These are phyloP conservation scores for Suncus etruscus DNA, from an alignment of 2,113 vertebrate species.

Conservation along the genomic window DNA sequence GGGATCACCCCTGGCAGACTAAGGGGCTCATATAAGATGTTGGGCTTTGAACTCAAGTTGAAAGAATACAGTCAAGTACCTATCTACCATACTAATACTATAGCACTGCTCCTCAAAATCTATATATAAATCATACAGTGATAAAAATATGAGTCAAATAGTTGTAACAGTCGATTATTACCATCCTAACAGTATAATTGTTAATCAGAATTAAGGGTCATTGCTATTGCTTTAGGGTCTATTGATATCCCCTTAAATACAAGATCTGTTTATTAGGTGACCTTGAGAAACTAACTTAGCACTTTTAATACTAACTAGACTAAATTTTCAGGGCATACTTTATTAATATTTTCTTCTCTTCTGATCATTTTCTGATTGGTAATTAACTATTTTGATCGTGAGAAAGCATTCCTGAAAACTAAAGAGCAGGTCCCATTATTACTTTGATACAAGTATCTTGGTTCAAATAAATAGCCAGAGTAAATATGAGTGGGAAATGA, in stretches of 20 bases:
- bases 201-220: background rate
- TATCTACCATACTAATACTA: background rate
- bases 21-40: too few species aligned
- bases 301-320: conserved; percentile 1
- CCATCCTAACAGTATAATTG: background rate
- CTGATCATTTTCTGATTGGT: background rate
- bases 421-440: background rate
- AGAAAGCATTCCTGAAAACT: background rate
- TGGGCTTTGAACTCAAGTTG: too few species aligned
- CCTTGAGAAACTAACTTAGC: background rate
- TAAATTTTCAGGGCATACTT: conserved; percentile 1
- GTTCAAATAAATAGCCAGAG: background rate
- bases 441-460: background rate
- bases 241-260: background rate
- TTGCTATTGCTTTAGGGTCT: background rate
- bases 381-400: background rate
- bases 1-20: too few species aligned
- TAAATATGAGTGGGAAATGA: background rate
- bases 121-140: background rate
- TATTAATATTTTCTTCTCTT: conserved; percentile 28
- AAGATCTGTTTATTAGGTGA: conserved; percentile 8
- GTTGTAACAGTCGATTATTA: background rate
- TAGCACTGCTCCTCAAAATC: background rate
- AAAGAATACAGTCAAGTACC: too few species aligned
- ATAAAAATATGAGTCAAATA: conserved; percentile 30